Conservation (phyloP, 2,113 vertebrate species). For the Guaruba guarouba region DNA sequence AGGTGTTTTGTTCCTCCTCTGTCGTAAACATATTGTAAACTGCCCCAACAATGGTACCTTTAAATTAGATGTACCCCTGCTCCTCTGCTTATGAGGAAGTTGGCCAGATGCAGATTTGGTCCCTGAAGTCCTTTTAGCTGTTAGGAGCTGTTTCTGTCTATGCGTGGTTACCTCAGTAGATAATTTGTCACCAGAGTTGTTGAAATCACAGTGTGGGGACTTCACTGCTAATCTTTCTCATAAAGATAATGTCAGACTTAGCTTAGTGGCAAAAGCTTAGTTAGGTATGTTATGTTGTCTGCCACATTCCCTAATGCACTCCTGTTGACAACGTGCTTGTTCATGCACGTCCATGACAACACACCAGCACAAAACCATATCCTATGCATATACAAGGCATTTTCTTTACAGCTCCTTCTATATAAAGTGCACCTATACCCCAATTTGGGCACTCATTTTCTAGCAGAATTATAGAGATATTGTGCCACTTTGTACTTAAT, state of each 20-base stretch:
- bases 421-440: neutral
- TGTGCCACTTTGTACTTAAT: neutral
- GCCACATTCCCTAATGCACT: too few relatives aligned
- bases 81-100: neutral
- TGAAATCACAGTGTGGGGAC: neutral
- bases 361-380: neutral
- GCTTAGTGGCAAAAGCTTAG: neutral
- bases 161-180: neutral
- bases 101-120: neutral
- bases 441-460: neutral
- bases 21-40: neutral
- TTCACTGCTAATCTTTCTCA: neutral
- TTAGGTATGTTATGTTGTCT: neutral
- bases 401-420: neutral
- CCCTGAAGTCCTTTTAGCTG: neutral
- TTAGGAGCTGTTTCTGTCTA: neutral
- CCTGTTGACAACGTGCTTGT: neutral
- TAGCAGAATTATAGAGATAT: neutral
- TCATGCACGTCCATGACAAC: neutral
- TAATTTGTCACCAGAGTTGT: neutral
- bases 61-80: neutral
- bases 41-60: neutral
- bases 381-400: too few relatives aligned
- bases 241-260: neutral
- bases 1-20: neutral